Base-by-base conservation (phyloP, 2,797 vertebrate genomes). In the Meriones psammophilus region DNA sequence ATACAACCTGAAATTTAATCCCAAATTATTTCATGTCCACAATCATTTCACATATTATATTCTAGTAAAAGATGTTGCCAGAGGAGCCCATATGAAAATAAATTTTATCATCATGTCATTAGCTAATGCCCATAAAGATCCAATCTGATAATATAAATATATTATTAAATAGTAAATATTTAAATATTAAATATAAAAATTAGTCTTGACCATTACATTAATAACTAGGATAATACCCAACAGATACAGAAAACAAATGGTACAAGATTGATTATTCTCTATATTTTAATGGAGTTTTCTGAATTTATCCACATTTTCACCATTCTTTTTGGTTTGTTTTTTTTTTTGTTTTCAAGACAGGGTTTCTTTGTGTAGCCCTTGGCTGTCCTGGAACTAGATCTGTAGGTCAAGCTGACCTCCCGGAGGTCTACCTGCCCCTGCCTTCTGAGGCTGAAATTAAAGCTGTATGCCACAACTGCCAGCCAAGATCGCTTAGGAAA, bases 31-130 rank as follows among this genome's bases (percentile, higher is more conserved):
- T 6, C 8, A 46, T 36, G 9, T 20, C 36, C 26, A 39, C 50
- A 42, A 88, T 62, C 83, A 85, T 74, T 92, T 92, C 58, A 90
- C 33, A 92, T 73, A 92, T 66, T 83, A 69, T 66, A 46, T 94
- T 91, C 50, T 50, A 69, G 30, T 15, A 36, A 3, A 10, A 56
- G 15, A n/a, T 73, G 4, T 36, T 91, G 33, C 18, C 13, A 90
- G 17, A 74, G 33, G 77, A 88, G 4, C 13, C 30, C 69, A 54
- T 39, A 2, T 91, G 36, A 95, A 94, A 92, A 92, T 88, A 78
- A 95, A 80, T 88, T 20, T 69, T 88, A 50, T 33, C 58, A 58
- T 18, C 20, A 89, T 26, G n/a, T 54, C 42, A 9, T 87, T 80
- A 80, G n/a, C 64, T 33, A 89, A 64, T 62, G 30, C 33, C 4